These are phyloP conservation scores for Mormyrus hasselquistii DNA, from an alignment of 2,797 vertebrate species.

Conservation along the genomic window DNA sequence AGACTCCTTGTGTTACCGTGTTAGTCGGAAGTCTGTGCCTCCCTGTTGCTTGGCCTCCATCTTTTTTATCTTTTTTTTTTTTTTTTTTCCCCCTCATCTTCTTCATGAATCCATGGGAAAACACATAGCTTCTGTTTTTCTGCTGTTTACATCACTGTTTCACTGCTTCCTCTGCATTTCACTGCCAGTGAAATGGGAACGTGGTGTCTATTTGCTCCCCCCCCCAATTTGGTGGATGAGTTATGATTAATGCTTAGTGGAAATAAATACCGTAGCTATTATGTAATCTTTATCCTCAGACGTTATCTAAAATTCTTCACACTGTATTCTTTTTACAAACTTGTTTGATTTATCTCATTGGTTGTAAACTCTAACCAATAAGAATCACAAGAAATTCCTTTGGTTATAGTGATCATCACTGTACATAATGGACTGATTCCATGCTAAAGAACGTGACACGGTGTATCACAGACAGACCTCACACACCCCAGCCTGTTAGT, in stretches of 20 bases:
- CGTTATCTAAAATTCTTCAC: not conserved
- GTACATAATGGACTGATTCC: not conserved
- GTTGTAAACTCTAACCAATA: not conserved
- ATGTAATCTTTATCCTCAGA: not conserved
- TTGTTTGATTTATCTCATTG: not conserved
- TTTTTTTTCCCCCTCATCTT: not conserved
- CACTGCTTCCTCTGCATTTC: not conserved
- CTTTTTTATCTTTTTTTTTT: too few relatives aligned
- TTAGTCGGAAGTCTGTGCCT: not conserved
- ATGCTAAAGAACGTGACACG: not conserved
- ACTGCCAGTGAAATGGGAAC: not conserved
- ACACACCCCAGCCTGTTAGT: not conserved
- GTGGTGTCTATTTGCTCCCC: not conserved
- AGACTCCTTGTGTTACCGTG: slow-evolving; percentile 52
- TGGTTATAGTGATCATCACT: not conserved
- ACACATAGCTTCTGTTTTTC: not conserved
- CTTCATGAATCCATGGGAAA: not conserved
- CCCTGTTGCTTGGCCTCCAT: not conserved
- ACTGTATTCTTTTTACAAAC: not conserved
- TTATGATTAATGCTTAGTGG: not conserved
- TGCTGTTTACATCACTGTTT: not conserved
- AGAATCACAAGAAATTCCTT: not conserved
- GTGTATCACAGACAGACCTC: not conserved
- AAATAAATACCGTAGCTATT: not conserved
- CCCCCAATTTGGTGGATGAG: not conserved